Evolutionary conservation across 2,888 invertebrate genomes (phyloP).

Genomic region (Seira sanloemensis): DNA sequence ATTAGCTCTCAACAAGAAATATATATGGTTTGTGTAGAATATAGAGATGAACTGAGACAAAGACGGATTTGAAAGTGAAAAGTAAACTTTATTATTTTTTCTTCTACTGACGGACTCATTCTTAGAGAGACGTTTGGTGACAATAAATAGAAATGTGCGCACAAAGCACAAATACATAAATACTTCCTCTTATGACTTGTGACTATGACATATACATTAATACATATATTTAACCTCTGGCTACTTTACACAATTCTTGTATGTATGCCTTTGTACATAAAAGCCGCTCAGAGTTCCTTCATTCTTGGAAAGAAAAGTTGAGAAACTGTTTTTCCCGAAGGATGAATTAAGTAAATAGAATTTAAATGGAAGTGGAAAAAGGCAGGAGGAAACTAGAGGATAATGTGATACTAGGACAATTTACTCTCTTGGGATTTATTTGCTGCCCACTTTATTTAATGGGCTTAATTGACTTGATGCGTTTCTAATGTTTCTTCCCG

Average conservation of each 20-base stretch:
- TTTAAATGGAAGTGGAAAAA: neutral
- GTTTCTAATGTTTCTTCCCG: slow-evolving; percentile 43
- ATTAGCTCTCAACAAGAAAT: neutral
- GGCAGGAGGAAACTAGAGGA: neutral
- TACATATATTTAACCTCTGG: neutral
- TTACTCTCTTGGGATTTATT: slow-evolving; percentile 44
- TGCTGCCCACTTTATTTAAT: slow-evolving; percentile 52
- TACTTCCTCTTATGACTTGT: too few species aligned
- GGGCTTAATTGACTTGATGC: slow-evolving; percentile 55
- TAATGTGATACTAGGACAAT: neutral
- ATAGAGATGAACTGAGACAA: neutral
- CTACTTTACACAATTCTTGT: neutral
- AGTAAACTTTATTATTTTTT: neutral
- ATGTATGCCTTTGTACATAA: neutral
- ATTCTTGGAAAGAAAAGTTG: slow-evolving; percentile 6
- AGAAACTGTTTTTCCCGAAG: neutral
- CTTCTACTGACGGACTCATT: neutral
- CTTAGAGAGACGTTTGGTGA: neutral
- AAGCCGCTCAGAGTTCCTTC: neutral
- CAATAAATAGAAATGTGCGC: too few species aligned
- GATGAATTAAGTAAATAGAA: neutral
- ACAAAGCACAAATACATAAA: too few species aligned
- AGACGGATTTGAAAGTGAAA: neutral
- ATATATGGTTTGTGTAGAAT: neutral
- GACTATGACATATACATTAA: too few species aligned